These are phyloP conservation scores for Dicranocentrus wangi DNA, from an alignment of 2,888 invertebrate genomes.

Conservation along the genomic window DNA sequence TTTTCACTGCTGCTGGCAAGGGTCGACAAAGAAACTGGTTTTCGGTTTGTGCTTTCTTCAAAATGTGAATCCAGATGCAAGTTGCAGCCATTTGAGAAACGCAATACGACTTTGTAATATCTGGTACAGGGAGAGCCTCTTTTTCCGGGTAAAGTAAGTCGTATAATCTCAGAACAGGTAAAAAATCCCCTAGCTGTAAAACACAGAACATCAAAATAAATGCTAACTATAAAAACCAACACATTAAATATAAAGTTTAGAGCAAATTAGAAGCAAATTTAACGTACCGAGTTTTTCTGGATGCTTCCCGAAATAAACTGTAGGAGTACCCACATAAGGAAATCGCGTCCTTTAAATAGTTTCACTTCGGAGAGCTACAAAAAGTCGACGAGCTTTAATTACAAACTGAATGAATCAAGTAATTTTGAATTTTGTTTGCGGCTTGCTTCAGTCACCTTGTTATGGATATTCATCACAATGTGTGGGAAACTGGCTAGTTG, in stretches of 20 bases:
- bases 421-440: too few species aligned
- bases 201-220: constrained; percentile 57
- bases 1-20: constrained; percentile 86
- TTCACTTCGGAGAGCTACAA: constrained; percentile 83
- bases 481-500: constrained; percentile 95
- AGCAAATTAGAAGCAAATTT: constrained; percentile 4
- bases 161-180: constrained; percentile 91
- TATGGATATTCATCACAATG: constrained; percentile 90
- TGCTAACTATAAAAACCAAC: too few species aligned
- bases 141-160: constrained; percentile 89
- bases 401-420: too few species aligned
- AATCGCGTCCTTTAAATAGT: constrained; percentile 92
- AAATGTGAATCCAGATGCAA: constrained; percentile 96
- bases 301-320: constrained; percentile 98
- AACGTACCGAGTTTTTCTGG: constrained; percentile 88
- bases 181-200: constrained; percentile 84
- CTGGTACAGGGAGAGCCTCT: constrained; percentile 91
- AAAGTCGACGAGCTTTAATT: too few species aligned
- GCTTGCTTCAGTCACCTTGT: too few species aligned
- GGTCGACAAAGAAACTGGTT: constrained; percentile 84
- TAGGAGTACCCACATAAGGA: constrained; percentile 98
- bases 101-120: constrained; percentile 88
- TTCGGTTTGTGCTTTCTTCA: constrained; percentile 93
- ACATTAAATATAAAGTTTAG: too few species aligned
- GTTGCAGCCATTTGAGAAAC: constrained; percentile 94